Base-by-base conservation (phyloP, 2,888 invertebrate genomes). In the Anarsia innoxiella region DNA sequence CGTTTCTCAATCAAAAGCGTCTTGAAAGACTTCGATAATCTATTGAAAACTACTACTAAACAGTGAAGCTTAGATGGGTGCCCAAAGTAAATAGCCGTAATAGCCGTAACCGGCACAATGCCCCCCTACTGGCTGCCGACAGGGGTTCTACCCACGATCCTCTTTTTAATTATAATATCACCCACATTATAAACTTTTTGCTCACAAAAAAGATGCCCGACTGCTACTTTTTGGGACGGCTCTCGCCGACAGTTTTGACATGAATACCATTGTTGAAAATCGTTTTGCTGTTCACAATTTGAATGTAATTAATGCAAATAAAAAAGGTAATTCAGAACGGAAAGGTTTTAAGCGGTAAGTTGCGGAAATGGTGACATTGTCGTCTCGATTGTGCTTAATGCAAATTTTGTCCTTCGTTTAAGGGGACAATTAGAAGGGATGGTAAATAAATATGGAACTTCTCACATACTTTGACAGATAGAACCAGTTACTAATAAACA, bases 161-260 rank as follows among this genome's bases (percentile, higher is more conserved):
- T 59, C 70, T 66, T 74, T 78, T 74, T 80, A 83, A 84, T 84
- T 84, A 84, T 73, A 80, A 83, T 83, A 84, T 84, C 84, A 84
- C 72, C 76, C 72, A 78, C 75, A 78, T 78, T 79, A 78, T 69
- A 73, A 72, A 66, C 55, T 75, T 78, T 76, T 74, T 66, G 59
- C 37, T 46, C 45, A 54, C 46, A 55, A 59, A 46, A 49, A 55
- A 48, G 50, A 42, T 40, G 36, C 41, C 48, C 48, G 60, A 61
- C 56, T 63, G 68, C 71, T 69, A 72, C 68, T 66, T 67, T 67
- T 65, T 61, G 56, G 59, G 48, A 36, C 39, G 42, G 46, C 46
- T 59, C 46, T 48, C 44, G 39, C 40, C 32, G 40, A 37, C 34
- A 42, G 41, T 47, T 49, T 47, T 42, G 42, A 48, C 44, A 40